Conservation (phyloP, 2,113 vertebrate genomes). For the Bos indicus region DNA sequence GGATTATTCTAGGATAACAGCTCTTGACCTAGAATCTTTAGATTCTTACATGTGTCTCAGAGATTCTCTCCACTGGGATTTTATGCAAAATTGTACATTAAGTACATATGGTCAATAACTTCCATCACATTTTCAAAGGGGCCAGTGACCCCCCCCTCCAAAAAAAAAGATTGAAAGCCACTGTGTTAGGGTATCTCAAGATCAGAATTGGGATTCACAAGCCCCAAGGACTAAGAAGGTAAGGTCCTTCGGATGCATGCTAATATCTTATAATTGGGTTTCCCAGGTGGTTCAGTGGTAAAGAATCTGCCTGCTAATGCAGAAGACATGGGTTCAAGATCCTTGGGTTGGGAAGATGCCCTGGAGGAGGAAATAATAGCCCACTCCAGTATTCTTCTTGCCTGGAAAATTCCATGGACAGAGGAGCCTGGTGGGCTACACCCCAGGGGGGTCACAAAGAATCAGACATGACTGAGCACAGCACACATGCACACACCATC, state of each 20-base stretch:
- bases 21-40: not conserved
- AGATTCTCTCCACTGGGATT: not conserved
- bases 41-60: not conserved
- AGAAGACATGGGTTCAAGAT: not conserved
- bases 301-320: not conserved
- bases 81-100: not conserved
- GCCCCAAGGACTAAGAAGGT: slow-evolving; percentile 5
- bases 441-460: not conserved
- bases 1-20: not conserved
- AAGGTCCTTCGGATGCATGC: not conserved
- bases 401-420: not conserved
- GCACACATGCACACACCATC: not conserved
- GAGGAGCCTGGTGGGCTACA: not conserved
- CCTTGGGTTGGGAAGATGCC: not conserved
- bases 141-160: not conserved
- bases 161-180: not conserved
- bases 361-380: not conserved
- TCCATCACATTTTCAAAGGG: slow-evolving; percentile 19
- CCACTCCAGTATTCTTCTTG: not conserved
- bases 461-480: not conserved
- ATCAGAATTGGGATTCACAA: not conserved
- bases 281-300: not conserved
- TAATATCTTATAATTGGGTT: not conserved
- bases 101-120: not conserved
- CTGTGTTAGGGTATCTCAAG: not conserved